Base-by-base conservation (phyloP, 2,888 invertebrate species). In the Camptogramma bilineatum region DNA sequence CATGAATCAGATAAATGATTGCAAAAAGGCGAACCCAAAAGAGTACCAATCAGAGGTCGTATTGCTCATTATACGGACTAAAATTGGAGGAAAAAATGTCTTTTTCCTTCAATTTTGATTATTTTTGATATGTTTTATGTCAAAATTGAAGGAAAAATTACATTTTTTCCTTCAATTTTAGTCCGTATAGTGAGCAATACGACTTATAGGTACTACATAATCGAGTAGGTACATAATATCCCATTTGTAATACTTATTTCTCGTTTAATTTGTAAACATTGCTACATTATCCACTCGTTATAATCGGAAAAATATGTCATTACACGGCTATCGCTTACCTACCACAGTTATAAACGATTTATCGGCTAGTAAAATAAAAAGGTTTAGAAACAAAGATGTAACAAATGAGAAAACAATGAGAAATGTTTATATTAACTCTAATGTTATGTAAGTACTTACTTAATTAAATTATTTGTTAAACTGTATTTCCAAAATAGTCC, bases 361-460 rank as follows among this genome's bases (percentile, higher is more conserved):
- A 19, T 51, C 17, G 18, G 18, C 31, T 34, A 52, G 13, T 31
- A 39, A 24, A 47, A 16, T 34, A 50, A n/a, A 1, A 8, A 42
- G n/a, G n/a, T 17, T 2, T 47, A 13, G n/a, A 47, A 39, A 42
- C n/a, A 57, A 48, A 18, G 51, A 61, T 57, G 57, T 44, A 47
- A 52, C 39, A 48, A 58, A 10, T 46, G 34, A 66, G 53, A 58
- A 69, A 59, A 67, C 44, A 52, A 78, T 77, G 75, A 69, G 65
- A 80, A 78, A 82, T 78, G 81, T 75, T 69, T 73, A 69, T 73
- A 71, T 31, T 76, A 56, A 59, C 67, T 52, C n/a, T 66, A 60
- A 60, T 74, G 17, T 34, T 79, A 55, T 76, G 85, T 85, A 69
- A 84, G 84, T 85, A 71, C 21, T 21, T 21, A 21, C 24, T 24